Base-by-base conservation (phyloP, 2,113 vertebrate species). In the Scytalopus superciliaris region DNA sequence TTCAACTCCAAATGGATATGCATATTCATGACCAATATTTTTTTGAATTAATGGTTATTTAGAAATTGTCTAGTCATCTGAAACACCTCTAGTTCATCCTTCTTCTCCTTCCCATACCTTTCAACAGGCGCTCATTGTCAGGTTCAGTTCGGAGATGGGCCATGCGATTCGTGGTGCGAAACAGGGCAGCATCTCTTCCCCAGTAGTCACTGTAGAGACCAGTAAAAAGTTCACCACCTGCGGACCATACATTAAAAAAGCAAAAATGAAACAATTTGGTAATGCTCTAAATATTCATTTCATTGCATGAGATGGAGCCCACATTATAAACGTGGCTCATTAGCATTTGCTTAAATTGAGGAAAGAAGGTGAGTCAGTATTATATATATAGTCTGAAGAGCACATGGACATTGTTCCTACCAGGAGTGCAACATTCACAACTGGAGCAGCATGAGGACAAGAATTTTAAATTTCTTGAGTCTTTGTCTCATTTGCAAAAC, bases 171-270 rank as follows among this genome's bases (percentile, higher is more conserved):
- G 97, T 96, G 82, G 97, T 98, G 73, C 99, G 98, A 95, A 99
- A 99, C 28, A 99, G 60, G 15, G 99, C 99, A 2, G 99, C 98
- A 4, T 99, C 99, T 35, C 99, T 98, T 83, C 99, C 98, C 99
- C 99, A 99, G 97, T 99, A 99, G 96, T 99, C 99, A 1, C 98
- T 99, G 96, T 99, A 99, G 67, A 99, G 98, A 21, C 99, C 99
- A 25, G 99, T 89, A 52, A 99, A 99, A 68, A 99, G 96, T 63
- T 99, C 98, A 39, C 98, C 98, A 84, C 98, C 99, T 99, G 81
- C 19, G 47, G 19, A 27, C 6, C 74, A 53, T 33, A 42, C 25
- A 39, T 40, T 7, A 35, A 39, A 49, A 68, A 80, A 82, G 64
- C 4, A 8, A 52, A 76, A 87, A 15, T 13, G 35, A 83, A 73